phyloP scores from a whole-genome alignment of 2,888 invertebrate species.

The Proisotoma minuta region DNA sequence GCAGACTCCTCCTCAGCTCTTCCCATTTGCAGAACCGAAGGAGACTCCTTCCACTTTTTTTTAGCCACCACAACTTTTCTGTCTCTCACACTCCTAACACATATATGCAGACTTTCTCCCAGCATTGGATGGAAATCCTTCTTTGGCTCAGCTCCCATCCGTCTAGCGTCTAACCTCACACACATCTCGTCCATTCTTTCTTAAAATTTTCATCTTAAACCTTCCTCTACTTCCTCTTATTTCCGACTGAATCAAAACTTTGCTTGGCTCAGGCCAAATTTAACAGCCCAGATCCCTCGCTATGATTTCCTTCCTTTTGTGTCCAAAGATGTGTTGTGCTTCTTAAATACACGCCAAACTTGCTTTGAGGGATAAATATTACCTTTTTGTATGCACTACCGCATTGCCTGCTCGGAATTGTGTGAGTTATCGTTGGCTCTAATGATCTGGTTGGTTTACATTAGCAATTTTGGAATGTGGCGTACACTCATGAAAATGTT shows the following conservation, averaged over 20 bases:
- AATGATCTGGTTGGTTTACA: not conserved
- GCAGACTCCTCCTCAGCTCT: constrained; percentile 9
- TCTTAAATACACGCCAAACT: not conserved
- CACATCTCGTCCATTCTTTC: constrained; percentile 3
- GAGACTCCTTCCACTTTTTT: not conserved
- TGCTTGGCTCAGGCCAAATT: constrained; percentile 3
- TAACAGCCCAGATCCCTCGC: constrained; percentile 5
- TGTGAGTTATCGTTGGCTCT: no score
- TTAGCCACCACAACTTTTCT: not conserved
- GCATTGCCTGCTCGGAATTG: not conserved
- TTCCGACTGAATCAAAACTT: not conserved
- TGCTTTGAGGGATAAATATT: not conserved
- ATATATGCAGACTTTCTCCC: constrained; percentile 5
- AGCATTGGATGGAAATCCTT: not conserved
- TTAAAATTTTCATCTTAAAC: not conserved
- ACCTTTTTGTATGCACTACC: not conserved
- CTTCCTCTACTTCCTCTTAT: constrained; percentile 2
- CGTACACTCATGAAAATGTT: no score
- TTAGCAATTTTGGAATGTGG: no score
- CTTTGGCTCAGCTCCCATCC: not conserved
- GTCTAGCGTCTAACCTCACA: not conserved
- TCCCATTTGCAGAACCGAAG: constrained; percentile 2
- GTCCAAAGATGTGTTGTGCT: not conserved
- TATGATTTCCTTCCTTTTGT: constrained; percentile 3
- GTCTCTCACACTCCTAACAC: constrained; percentile 12